Evolutionary conservation across 2,113 vertebrate species (phyloP), one percentile per base, ranked within the genome.

Genomic region (Hippocampus comes): DNA sequence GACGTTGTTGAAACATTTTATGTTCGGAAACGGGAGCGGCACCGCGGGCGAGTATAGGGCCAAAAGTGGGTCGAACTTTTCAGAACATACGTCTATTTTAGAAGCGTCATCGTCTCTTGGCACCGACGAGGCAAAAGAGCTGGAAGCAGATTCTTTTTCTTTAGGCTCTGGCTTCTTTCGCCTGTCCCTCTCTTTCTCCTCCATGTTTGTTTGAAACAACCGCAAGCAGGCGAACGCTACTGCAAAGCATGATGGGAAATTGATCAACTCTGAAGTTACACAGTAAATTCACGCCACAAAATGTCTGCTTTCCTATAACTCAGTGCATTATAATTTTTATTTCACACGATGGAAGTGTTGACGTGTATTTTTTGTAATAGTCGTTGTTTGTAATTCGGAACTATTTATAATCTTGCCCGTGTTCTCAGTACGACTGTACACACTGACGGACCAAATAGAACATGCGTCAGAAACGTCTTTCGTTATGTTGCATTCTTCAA

Each of bases 1-100:
- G 69, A 98, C 86, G 84, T 98, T 97, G 89, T 97, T 97, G 73
- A 97, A 96, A 86, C 94, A 95, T 61, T 90, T 94, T 15, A 94
- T 90, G 25, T 93, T 88, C 0, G 95, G 96, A 65, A 89, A 95
- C 2, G 96, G 96, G 5, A 98, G 86, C 23, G 88, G 87, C 0
- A 93, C 91, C 2, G 78, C n/a, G 0, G 94, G 83, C 0, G 94
- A 92, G 73, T 98, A 97, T 43, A 98, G 75, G 9, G 95, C 96
- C 73, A 93, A 67, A 42, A 96, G 88, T 1, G 96, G 96, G 83
- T 98, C 94, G 71, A 98, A 98, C 51, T 78, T 89, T 46, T 92
- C 94, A 0, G 96, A 97, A 68, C 92, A 93, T 20, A 97, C 93
- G 14, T 98, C 94, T 74, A 90, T 69, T 81, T 90, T 82, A 1